Conservation (phyloP, 2,888 invertebrate species). For the Melolontha melolontha region DNA sequence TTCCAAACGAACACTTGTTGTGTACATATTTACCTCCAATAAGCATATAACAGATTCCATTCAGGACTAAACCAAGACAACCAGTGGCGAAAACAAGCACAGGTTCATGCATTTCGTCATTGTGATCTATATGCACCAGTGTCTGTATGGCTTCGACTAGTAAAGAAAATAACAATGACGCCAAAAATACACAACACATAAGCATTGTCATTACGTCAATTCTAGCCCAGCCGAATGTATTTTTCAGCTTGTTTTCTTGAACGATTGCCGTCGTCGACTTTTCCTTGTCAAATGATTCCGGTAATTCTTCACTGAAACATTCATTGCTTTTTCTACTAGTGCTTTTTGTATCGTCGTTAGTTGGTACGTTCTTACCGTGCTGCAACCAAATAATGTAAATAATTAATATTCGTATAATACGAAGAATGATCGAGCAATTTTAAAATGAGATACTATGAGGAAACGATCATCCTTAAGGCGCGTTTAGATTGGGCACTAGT, state of each 20-base stretch:
- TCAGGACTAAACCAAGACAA: conserved; percentile 76
- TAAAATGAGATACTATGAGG: too few relatives aligned
- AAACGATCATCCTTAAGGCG: too few relatives aligned
- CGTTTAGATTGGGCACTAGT: too few relatives aligned
- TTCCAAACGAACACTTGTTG: too few relatives aligned
- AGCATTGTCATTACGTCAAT: conserved; percentile 89
- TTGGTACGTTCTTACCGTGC: conserved; percentile 56
- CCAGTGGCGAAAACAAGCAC: conserved; percentile 81
- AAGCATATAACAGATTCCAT: conserved; percentile 82
- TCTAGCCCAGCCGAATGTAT: conserved; percentile 94
- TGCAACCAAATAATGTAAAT: conserved; percentile 48
- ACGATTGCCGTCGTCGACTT: conserved; percentile 45
- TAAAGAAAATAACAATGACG: conserved; percentile 85
- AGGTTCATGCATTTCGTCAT: conserved; percentile 81
- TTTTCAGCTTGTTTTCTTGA: conserved; percentile 69
- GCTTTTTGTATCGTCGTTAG: neutral
- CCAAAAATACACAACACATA: conserved; percentile 84
- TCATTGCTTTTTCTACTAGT: conserved; percentile 38
- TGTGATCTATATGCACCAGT: conserved; percentile 79
- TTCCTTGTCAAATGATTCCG: conserved; percentile 15
- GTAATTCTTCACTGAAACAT: conserved; percentile 51
- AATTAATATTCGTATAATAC: too few relatives aligned
- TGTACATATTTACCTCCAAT: conserved; percentile 77
- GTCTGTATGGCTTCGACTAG: conserved; percentile 86
- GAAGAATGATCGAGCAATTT: too few relatives aligned